phyloP scores from a whole-genome alignment of 2,888 invertebrate species.

The Sipha maydis region DNA sequence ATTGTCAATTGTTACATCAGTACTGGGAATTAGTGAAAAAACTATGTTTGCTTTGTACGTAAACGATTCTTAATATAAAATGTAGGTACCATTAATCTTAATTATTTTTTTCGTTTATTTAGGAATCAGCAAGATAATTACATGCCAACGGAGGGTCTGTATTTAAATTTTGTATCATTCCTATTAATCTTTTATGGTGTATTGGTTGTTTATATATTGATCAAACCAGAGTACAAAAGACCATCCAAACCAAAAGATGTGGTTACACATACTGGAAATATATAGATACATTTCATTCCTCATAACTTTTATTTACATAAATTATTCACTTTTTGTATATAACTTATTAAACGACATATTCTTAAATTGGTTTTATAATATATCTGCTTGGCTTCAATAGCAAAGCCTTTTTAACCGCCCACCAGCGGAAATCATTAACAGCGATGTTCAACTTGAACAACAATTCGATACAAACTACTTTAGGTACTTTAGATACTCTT shows the following conservation, averaged over 20 bases:
- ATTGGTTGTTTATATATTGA: slow-evolving; percentile 77
- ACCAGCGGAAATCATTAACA: too few relatives aligned
- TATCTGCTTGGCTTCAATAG: too few relatives aligned
- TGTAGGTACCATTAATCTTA: background rate
- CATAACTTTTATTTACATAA: background rate
- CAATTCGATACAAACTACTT: too few relatives aligned
- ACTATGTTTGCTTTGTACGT: slow-evolving; percentile 72
- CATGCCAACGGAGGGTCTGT: slow-evolving; percentile 70
- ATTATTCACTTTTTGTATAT: too few relatives aligned
- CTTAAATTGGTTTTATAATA: too few relatives aligned
- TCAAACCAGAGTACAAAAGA: slow-evolving; percentile 78
- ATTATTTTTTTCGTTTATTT: background rate
- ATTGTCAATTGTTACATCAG: slow-evolving; percentile 75
- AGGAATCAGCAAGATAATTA: slow-evolving; percentile 15
- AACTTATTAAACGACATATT: too few relatives aligned
- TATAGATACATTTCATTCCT: background rate
- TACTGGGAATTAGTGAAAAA: slow-evolving; percentile 84
- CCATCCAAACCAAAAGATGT: slow-evolving; percentile 79
- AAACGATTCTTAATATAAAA: background rate
- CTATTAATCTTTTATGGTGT: slow-evolving; percentile 75
- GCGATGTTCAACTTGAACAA: too few relatives aligned
- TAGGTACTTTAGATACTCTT: too few relatives aligned
- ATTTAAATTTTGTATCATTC: slow-evolving; percentile 78
- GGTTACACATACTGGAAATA: slow-evolving; percentile 65
- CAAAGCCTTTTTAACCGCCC: too few relatives aligned